Evolutionary conservation across 2,888 invertebrate species (phyloP).

Genomic region (Neuroscelio doddi): DNA sequence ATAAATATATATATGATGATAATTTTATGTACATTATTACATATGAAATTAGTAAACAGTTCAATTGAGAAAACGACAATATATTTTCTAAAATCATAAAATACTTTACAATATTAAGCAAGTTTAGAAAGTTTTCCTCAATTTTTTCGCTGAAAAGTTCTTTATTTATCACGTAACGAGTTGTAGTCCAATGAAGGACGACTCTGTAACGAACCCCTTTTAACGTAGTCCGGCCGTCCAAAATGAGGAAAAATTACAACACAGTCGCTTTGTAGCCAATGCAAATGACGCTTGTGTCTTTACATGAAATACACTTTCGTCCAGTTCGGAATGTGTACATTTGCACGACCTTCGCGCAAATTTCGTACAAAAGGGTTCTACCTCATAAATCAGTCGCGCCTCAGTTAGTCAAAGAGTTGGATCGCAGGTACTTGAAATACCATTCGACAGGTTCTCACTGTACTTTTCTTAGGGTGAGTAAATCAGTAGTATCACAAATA

Average conservation of each 20-base stretch:
- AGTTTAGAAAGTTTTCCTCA: no score
- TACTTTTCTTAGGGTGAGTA: constrained; percentile 25
- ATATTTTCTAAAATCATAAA: no score
- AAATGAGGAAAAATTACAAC: constrained; percentile 44
- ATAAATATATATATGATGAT: no score
- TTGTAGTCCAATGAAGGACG: no score
- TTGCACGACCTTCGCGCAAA: constrained; percentile 60
- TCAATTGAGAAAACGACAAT: no score
- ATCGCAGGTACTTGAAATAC: constrained; percentile 32
- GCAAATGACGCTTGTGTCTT: constrained; percentile 46
- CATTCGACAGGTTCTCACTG: constrained; percentile 47
- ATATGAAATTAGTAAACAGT: no score
- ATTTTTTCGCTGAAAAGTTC: no score
- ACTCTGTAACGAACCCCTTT: constrained; percentile 45
- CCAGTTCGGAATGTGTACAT: constrained; percentile 39
- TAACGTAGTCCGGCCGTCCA: constrained; percentile 21
- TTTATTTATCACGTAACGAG: neutral
- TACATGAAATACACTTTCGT: constrained; percentile 28
- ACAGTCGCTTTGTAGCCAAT: constrained; percentile 35
- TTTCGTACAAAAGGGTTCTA: constrained; percentile 62
- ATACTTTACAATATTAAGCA: no score
- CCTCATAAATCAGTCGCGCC: constrained; percentile 61
- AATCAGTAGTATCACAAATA: no score
- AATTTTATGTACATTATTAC: no score
- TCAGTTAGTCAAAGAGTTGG: constrained; percentile 48